These are phyloP conservation scores for Papilio demoleus DNA, from an alignment of 2,888 invertebrate genomes.

Conservation along the genomic window DNA sequence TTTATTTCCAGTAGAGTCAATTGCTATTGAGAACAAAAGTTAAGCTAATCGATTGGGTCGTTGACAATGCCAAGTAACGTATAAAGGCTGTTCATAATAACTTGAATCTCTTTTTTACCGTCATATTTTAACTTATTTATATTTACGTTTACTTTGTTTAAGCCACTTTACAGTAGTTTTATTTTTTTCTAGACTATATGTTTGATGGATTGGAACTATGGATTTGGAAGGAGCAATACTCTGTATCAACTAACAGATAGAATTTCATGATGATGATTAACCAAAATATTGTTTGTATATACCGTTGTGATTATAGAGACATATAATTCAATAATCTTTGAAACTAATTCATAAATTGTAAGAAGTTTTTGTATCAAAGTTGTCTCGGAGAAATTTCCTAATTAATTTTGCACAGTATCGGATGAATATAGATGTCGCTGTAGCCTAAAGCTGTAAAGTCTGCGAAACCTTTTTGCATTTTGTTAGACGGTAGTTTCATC, in stretches of 20 bases:
- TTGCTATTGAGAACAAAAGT: slow-evolving; percentile 25
- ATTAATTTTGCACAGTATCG: slow-evolving; percentile 10
- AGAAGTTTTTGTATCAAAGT: neutral
- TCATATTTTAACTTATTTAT: too few species aligned
- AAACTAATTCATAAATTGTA: too few species aligned
- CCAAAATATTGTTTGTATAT: neutral
- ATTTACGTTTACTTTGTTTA: too few species aligned
- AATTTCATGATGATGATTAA: too few species aligned
- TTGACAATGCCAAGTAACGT: slow-evolving; percentile 6
- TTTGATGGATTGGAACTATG: too few species aligned
- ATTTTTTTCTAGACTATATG: too few species aligned
- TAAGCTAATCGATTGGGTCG: slow-evolving; percentile 1
- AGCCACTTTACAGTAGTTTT: too few species aligned
- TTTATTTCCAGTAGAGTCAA: slow-evolving; percentile 25
- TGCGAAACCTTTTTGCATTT: slow-evolving; percentile 33
- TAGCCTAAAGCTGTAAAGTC: slow-evolving; percentile 13
- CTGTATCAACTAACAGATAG: too few species aligned
- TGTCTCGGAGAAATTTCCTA: neutral
- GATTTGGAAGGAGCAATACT: too few species aligned
- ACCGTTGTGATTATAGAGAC: neutral
- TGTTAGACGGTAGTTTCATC: slow-evolving; percentile 44
- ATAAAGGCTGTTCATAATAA: neutral
- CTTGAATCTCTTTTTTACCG: too few species aligned
- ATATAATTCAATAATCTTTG: neutral
- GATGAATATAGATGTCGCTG: slow-evolving; percentile 22